Evolutionary conservation across 2,888 invertebrate species (phyloP).

Genomic region (Apotomis turbidana): DNA sequence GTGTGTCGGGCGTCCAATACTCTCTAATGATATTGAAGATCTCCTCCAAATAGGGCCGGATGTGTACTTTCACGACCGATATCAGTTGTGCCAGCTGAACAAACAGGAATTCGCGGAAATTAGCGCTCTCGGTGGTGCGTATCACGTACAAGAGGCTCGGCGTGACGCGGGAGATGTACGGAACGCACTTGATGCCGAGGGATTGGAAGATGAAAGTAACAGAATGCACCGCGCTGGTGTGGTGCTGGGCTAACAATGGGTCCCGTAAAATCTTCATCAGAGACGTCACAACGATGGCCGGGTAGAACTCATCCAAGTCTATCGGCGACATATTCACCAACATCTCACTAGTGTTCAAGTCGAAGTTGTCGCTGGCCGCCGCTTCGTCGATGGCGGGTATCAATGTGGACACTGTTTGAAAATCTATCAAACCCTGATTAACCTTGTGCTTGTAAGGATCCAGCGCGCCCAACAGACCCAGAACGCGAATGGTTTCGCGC

Average conservation of each 20-base stretch:
- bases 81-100: constrained; percentile 97
- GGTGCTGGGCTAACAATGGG: constrained; percentile 94
- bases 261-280: constrained; percentile 97
- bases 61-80: constrained; percentile 97
- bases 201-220: constrained; percentile 98
- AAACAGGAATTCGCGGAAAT: constrained; percentile 95
- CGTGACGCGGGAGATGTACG: constrained; percentile 95
- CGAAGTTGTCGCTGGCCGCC: constrained; percentile 84
- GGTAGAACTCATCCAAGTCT: constrained; percentile 97
- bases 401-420: constrained; percentile 90
- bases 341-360: constrained; percentile 93
- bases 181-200: constrained; percentile 96
- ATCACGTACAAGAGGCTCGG: constrained; percentile 95
- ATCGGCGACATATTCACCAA: constrained; percentile 95
- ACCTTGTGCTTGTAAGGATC: constrained; percentile 99
- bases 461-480: constrained; percentile 97
- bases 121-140: constrained; percentile 90
- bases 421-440: constrained; percentile 95
- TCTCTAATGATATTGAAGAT: constrained; percentile 97
- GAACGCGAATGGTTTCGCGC: constrained; percentile 95
- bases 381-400: constrained; percentile 89
- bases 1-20: constrained; percentile 94
- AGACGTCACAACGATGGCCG: constrained; percentile 97
- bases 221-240: constrained; percentile 97
- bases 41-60: constrained; percentile 96